These are phyloP conservation scores for Macrotis lagotis DNA, from an alignment of 2,113 vertebrate genomes.

Conservation along the genomic window DNA sequence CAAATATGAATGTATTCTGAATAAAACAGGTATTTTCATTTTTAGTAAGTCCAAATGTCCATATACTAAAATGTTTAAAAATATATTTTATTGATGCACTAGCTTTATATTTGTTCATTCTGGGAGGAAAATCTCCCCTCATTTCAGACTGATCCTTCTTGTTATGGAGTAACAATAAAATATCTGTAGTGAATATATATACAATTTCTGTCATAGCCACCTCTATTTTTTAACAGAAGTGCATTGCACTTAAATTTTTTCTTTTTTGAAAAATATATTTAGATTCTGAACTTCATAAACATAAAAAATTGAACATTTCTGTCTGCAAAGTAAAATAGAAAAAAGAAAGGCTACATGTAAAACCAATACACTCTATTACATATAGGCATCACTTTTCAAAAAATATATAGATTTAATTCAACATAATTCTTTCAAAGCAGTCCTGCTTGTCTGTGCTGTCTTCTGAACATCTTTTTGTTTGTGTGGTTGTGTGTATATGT, in stretches of 20 bases:
- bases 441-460: background rate
- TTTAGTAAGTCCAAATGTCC: background rate
- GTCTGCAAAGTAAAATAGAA: background rate
- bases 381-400: background rate
- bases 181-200: background rate
- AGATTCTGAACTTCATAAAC: background rate
- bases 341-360: background rate
- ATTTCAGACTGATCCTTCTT: background rate
- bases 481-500: too few species aligned
- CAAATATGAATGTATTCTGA: background rate
- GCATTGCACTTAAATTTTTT: background rate
- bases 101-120: background rate
- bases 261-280: background rate
- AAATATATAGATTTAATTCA: background rate
- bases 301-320: background rate
- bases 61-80: background rate
- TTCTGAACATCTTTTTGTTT: background rate
- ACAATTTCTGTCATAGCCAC: background rate
- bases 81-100: background rate
- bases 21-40: constrained; percentile 1
- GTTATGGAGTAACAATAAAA: background rate
- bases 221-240: background rate
- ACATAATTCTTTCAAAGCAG: background rate
- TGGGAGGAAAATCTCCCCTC: background rate
- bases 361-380: background rate